phyloP scores from a whole-genome alignment of 1,140 invertebrate genomes.

The Geopemphigus sp. region DNA sequence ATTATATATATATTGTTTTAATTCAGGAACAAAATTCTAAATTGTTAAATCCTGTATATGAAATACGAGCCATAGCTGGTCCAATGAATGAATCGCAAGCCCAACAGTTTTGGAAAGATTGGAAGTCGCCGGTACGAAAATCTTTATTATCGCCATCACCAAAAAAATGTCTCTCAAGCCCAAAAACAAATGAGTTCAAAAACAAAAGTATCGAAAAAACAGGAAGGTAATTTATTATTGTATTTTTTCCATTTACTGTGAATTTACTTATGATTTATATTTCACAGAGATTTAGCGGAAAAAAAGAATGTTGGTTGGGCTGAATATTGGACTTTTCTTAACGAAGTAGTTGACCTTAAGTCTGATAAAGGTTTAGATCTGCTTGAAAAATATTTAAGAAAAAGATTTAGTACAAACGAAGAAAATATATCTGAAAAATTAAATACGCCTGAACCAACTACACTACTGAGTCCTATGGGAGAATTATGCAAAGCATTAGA shows the following conservation, averaged over 20 bases:
- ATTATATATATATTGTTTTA: conserved; percentile 51
- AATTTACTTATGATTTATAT: conserved; percentile 17
- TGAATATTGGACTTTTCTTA: conserved; percentile 87
- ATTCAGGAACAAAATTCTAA: conserved; percentile 62
- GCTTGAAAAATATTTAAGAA: conserved; percentile 72
- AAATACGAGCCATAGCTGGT: conserved; percentile 78
- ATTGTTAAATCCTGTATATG: conserved; percentile 66
- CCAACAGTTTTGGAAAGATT: conserved; percentile 68
- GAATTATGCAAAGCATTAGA: conserved; percentile 60
- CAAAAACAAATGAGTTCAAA: conserved; percentile 63
- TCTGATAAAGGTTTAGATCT: conserved; percentile 67
- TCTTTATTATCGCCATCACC: conserved; percentile 52
- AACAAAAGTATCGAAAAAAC: conserved; percentile 82
- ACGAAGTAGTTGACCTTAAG: conserved; percentile 73
- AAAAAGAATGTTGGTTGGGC: conserved; percentile 77
- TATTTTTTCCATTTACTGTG: conserved; percentile 35
- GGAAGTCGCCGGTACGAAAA: conserved; percentile 61
- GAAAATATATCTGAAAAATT: not conserved
- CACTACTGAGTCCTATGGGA: conserved; percentile 59
- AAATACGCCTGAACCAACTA: not conserved
- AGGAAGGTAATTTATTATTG: conserved; percentile 67
- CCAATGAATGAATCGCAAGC: conserved; percentile 78
- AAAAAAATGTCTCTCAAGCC: not conserved
- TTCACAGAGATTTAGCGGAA: conserved; percentile 68
- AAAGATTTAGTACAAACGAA: conserved; percentile 54